Percentiles rank a stretch among this genome's conserved stretches.
phyloP scores from a whole-genome alignment of 2,797 vertebrate species.

The Okamejei kenojei region DNA sequence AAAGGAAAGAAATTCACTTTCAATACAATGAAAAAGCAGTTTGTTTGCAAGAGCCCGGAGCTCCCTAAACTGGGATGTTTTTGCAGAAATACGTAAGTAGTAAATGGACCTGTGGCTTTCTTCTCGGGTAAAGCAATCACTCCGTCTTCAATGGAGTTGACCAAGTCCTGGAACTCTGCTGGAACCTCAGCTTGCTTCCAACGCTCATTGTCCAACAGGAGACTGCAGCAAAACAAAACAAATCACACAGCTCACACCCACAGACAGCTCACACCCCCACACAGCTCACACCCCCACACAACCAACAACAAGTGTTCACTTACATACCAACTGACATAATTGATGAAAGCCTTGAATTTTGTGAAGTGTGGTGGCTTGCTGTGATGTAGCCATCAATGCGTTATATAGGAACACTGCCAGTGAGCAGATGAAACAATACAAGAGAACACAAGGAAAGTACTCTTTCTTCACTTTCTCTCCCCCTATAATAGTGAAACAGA shows the following conservation, averaged over 20 bases:
- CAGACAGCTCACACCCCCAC: too few species aligned
- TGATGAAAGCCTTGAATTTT: too few species aligned
- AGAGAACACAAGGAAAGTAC: too few species aligned
- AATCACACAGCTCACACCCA: neutral
- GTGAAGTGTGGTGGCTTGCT: too few species aligned
- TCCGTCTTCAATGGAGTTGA: slow-evolving; percentile 83
- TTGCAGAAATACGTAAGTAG: too few species aligned
- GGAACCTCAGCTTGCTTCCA: slow-evolving; percentile 98
- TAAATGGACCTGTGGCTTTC: slow-evolving; percentile 62
- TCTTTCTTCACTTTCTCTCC: neutral
- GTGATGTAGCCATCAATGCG: too few species aligned
- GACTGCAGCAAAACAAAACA: slow-evolving; percentile 56
- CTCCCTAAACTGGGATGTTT: neutral
- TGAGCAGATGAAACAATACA: too few species aligned
- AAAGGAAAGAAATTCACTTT: slow-evolving; percentile 23
- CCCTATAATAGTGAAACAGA: too few species aligned
- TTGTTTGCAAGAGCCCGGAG: neutral
- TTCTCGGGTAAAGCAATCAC: slow-evolving; percentile 81
- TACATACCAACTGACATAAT: too few species aligned
- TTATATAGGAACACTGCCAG: too few species aligned
- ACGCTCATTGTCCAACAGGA: slow-evolving; percentile 89
- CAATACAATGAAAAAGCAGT: neutral
- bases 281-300: neutral
- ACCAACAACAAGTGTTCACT: neutral
- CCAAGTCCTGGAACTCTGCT: slow-evolving; percentile 89